Conservation (phyloP, 2,888 invertebrate genomes). For the Agrilus mali region DNA sequence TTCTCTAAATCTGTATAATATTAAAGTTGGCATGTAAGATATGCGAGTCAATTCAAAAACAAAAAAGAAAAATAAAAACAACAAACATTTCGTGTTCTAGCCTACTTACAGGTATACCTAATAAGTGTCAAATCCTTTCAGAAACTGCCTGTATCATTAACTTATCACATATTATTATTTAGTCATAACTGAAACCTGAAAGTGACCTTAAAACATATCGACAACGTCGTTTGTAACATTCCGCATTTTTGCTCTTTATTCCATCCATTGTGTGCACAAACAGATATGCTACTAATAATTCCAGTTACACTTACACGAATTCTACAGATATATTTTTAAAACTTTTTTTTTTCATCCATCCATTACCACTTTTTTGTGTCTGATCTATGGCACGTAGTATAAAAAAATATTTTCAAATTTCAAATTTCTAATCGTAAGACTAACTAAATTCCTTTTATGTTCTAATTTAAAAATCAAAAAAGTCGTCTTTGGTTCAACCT, state of each 20-base stretch:
- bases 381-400: constrained; percentile 22
- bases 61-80: constrained; percentile 2
- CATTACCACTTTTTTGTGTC: neutral
- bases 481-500: constrained; percentile 33
- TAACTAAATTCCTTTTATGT: constrained; percentile 11
- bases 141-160: too few species aligned
- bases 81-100: neutral
- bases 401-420: constrained; percentile 19
- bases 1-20: constrained; percentile 15
- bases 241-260: too few species aligned
- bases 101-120: too few species aligned
- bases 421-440: constrained; percentile 11
- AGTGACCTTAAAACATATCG: too few species aligned
- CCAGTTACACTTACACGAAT: constrained; percentile 11
- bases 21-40: constrained; percentile 32
- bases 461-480: constrained; percentile 9
- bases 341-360: constrained; percentile 6
- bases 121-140: too few species aligned
- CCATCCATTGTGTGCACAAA: too few species aligned
- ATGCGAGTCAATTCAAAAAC: constrained; percentile 26
- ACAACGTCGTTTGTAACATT: too few species aligned
- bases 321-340: constrained; percentile 12
- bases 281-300: too few species aligned
- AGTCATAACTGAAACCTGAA: too few species aligned
- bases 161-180: too few species aligned